Evolutionary conservation across 1,140 invertebrate genomes (phyloP).

Genomic region (Batillaria attramentaria): DNA sequence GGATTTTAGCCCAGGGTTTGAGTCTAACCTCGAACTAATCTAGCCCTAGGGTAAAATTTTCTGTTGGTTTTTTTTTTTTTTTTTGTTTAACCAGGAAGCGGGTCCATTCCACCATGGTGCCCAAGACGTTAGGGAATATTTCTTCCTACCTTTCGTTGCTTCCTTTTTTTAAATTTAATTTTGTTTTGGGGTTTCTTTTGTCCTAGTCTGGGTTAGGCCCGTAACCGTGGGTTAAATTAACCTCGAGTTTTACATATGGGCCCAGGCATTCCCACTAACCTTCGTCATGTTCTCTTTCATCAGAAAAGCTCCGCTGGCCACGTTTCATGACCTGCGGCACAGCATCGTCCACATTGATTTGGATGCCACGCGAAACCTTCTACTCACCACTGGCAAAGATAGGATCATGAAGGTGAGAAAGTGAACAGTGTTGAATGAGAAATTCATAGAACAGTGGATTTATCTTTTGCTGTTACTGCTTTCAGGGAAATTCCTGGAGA

Average conservation of each 20-base stretch:
- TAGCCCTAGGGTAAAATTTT: no score
- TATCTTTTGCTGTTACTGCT: conserved; percentile 76
- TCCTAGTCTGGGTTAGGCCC: no score
- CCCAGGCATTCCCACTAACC: neutral
- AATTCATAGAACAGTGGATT: conserved; percentile 59
- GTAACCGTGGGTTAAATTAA: no score
- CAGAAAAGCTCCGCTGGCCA: conserved; percentile 90
- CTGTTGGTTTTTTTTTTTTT: no score
- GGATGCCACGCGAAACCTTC: conserved; percentile 86
- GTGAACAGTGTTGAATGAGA: no score
- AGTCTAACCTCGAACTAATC: no score
- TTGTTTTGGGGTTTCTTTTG: no score
- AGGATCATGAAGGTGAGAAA: conserved; percentile 89
- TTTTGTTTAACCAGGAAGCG: no score
- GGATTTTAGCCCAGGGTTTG: no score
- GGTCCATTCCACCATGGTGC: no score
- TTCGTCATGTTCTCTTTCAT: neutral
- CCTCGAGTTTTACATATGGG: no score
- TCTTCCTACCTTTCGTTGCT: neutral
- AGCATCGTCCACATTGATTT: conserved; percentile 89
- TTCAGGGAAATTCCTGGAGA: no score
- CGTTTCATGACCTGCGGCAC: conserved; percentile 96
- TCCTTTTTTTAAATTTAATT: neutral
- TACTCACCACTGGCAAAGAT: conserved; percentile 95
- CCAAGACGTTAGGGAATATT: neutral